These are phyloP conservation scores for Leptoteleia sp. DNA, from an alignment of 1,140 invertebrate genomes.

Conservation along the genomic window DNA sequence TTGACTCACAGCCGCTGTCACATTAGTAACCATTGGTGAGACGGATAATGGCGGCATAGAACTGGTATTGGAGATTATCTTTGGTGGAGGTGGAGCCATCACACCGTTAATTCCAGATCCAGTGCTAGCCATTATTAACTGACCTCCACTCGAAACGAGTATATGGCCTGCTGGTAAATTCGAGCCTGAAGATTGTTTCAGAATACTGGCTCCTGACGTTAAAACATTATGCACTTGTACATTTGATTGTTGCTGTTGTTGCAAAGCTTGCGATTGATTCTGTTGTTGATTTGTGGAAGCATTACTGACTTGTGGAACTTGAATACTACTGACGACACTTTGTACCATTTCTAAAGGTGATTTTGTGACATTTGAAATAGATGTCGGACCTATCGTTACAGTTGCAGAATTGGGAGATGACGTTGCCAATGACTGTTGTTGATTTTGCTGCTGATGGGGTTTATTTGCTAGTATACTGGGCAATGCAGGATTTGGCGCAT, in stretches of 20 bases:
- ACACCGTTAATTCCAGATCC: conserved; percentile 82
- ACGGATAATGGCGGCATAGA: conserved; percentile 86
- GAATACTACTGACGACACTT: conserved; percentile 89
- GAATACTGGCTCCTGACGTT: conserved; percentile 73
- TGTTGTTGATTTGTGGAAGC: conserved; percentile 70
- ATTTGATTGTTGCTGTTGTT: conserved; percentile 68
- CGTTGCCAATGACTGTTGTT: conserved; percentile 57
- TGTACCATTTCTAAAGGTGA: conserved; percentile 90
- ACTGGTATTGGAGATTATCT: conserved; percentile 82
- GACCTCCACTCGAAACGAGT: conserved; percentile 87
- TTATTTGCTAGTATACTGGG: conserved; percentile 74
- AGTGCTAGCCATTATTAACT: conserved; percentile 86
- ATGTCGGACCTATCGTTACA: conserved; percentile 66
- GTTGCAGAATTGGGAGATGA: conserved; percentile 56
- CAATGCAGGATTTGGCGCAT: conserved; percentile 81
- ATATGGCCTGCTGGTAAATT: conserved; percentile 86
- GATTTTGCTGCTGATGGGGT: conserved; percentile 68
- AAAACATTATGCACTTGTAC: conserved; percentile 77
- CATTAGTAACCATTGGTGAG: conserved; percentile 86
- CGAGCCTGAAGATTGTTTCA: conserved; percentile 80
- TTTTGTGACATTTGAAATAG: conserved; percentile 82
- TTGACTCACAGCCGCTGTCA: conserved; percentile 86
- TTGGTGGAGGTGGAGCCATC: conserved; percentile 86
- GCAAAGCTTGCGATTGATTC: conserved; percentile 64
- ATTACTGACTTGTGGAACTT: conserved; percentile 82